Conservation (phyloP, 2,113 vertebrate species). For the Phoenicopterus ruber region DNA sequence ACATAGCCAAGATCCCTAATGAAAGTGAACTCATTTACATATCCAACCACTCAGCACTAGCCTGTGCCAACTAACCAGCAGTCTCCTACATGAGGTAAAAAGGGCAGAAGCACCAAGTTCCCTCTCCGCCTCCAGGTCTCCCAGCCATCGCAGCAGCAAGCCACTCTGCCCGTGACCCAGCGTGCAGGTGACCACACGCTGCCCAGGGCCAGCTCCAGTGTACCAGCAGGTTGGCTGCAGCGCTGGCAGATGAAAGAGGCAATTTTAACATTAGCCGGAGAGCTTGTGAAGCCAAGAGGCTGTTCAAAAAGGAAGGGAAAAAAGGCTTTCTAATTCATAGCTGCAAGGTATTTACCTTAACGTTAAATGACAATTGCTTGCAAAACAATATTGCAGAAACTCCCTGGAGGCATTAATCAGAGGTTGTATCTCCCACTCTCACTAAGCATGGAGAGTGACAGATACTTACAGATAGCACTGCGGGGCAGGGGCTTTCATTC, state of each 20-base stretch:
- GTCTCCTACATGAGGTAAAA: background rate
- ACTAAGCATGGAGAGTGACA: background rate
- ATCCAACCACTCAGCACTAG: background rate
- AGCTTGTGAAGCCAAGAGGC: background rate
- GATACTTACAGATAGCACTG: background rate
- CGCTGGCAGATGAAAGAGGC: background rate
- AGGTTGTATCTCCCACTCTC: background rate
- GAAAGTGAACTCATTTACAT: background rate
- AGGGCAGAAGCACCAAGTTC: background rate
- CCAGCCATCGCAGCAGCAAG: too few species aligned
- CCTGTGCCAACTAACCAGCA: background rate
- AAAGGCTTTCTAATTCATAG: background rate
- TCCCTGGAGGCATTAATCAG: background rate
- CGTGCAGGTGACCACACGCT: accelerated
- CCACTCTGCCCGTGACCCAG: accelerated
- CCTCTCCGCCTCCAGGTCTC: background rate
- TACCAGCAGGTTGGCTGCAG: background rate
- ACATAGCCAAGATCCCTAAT: background rate
- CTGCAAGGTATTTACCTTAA: constrained; percentile 26
- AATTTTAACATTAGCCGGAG: background rate
- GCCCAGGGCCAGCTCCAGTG: background rate
- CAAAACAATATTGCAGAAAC: background rate
- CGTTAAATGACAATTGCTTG: constrained; percentile 9
- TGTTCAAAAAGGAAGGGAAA: background rate
- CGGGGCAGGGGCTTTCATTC: background rate